Evolutionary conservation across 2,888 invertebrate genomes (phyloP), one percentile per base, ranked within the genome.

Genomic region (Torymus tubicola): DNA sequence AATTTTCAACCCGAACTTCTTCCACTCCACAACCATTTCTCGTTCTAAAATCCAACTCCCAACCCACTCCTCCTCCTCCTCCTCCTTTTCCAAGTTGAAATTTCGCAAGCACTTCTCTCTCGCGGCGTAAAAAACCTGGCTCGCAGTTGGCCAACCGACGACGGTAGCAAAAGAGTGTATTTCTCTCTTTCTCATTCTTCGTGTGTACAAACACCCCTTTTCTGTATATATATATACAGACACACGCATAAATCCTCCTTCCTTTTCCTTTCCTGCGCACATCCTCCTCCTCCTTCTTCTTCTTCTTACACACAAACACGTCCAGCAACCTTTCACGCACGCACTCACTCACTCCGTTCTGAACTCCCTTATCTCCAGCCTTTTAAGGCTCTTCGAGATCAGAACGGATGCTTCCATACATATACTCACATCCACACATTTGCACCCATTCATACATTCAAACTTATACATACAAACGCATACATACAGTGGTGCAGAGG

Each of bases 401-500:
- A 65, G 65, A 75, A 79, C 69, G 75, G 65, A 80, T 57, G 68
- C 69, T 52, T 72, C 55, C 31, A 24, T 55, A 11, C 72, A 70
- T 24, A 57, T n/a, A n/a, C n/a, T n/a, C n/a, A n/a, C n/a, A n/a
- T n/a, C n/a, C 18, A 16, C 74, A 65, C 58, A 74, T 50, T 31
- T 64, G 53, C 64, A 16, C n/a, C 11, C 52, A 52, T 52, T 53
- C 69, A 42, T 31, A 31, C 61, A 69, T 68, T 68, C 76, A 72
- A 31, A 63, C 72, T n/a, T n/a, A n/a, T n/a, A 8, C 8, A 31
- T 8, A 8, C 4, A 31, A 31, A 31, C 31, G 31, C 31, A 31
- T 31, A 31, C 31, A 31, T 31, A 31, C 3, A 31, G 31, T 31
- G 12, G 21, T 60, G 71, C 67, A 68, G 53, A 53, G 53, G 67